Percentiles rank a stretch among this genome's conserved stretches.
Evolutionary conservation across 2,113 vertebrate genomes (phyloP).

Genomic region (Pseudorectes ferrugineus): DNA sequence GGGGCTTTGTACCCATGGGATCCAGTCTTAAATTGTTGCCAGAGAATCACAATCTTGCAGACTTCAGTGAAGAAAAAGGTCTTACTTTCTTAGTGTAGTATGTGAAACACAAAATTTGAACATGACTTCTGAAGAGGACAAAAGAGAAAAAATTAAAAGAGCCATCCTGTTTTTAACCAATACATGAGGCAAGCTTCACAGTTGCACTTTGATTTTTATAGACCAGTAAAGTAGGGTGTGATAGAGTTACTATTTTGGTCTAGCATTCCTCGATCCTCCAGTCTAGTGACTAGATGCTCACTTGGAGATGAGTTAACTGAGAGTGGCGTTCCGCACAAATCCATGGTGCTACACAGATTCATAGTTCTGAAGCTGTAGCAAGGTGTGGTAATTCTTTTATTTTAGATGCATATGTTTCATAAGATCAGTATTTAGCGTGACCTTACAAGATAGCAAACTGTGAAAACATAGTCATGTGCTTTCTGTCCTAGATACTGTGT

Average conservation of each 20-base stretch:
- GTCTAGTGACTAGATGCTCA: neutral
- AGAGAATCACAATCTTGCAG: neutral
- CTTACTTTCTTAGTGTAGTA: neutral
- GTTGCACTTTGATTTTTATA: neutral
- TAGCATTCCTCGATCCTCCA: neutral
- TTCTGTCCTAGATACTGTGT: neutral
- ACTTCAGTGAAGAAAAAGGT: neutral
- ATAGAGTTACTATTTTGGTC: neutral
- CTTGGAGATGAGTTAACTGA: neutral
- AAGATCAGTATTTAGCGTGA: neutral
- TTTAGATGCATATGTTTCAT: neutral
- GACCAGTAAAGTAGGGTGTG: neutral
- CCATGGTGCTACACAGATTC: neutral
- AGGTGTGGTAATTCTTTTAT: neutral
- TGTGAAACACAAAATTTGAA: neutral
- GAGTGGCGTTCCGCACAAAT: neutral
- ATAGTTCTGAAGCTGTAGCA: neutral
- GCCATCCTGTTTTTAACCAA: neutral
- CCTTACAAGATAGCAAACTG: neutral
- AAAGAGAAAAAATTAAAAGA: neutral
- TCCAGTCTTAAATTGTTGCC: neutral
- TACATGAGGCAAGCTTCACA: neutral
- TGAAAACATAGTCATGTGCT: neutral
- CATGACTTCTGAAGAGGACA: neutral
- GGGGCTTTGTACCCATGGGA: neutral